Evolutionary conservation across 2,113 vertebrate genomes (phyloP), one percentile per base, ranked within the genome.

Genomic region (Miniopterus natalensis): DNA sequence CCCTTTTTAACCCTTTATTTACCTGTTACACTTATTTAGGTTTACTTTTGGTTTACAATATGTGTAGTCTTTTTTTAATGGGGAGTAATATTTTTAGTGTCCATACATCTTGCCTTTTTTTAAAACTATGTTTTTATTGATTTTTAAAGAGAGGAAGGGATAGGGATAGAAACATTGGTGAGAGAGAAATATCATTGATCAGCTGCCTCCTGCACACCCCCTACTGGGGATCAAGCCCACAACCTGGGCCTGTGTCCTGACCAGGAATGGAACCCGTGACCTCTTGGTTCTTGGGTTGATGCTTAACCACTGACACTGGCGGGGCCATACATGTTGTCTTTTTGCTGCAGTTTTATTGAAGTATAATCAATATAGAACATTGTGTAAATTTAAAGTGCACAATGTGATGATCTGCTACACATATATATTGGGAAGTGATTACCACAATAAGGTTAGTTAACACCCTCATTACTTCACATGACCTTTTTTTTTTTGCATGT

Each of bases 1-100:
- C 21, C 9, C 25, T 45, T 59, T 90, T 94, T 87, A 96, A 73
- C 31, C 45, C 8, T 90, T 90, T 84, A 80, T 74, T 70, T 80
- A 18, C 20, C 20, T 66, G 1, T 65, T 74, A 59, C 42, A 4
- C 27, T 96, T 90, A 79, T 78, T 25, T 61, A 57, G 73, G 13
- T 66, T 94, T 95, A 80, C 57, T 83, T 92, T 90, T 18, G 36
- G 8, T 63, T 75, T 84, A 42, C 21, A 80, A n/a, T 92, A 40
- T 88, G 1, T 66, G 7, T 40, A 68, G 12, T 53, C 42, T 53
- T 92, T 81, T 77, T 87, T 77, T 45, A 25, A 61, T 93, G 31
- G 17, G 36, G 29, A 70, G 45, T 42, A 87, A 42, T 71, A 45
- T 61, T 86, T 20, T 57, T 20, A 42, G 1, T 42, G 1, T 71